Evolutionary conservation across 2,113 vertebrate species (phyloP).

Genomic region (Lampris megalopsis): DNA sequence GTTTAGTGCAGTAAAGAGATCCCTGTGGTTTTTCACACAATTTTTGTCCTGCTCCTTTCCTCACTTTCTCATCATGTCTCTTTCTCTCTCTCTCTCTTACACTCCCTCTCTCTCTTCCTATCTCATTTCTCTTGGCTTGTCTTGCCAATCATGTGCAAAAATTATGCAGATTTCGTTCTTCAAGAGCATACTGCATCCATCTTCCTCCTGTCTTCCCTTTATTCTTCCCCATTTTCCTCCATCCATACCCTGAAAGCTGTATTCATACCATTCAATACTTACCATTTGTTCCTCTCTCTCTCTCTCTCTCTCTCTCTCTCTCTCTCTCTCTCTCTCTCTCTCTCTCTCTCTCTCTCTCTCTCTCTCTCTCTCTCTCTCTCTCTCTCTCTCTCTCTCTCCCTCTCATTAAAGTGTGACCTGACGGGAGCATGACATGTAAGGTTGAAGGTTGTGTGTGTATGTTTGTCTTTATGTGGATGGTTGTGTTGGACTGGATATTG

Average conservation of each 20-base stretch:
- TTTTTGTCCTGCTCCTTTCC: conserved; percentile 11
- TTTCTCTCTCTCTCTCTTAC: background rate
- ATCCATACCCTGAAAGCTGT: conserved; percentile 29
- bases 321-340: background rate
- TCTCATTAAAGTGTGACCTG: conserved; percentile 69
- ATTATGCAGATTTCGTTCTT: conserved; percentile 76
- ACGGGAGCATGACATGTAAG: conserved; percentile 55
- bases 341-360: conserved; percentile 10
- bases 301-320: too few species aligned
- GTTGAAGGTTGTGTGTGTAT: conserved; percentile 33
- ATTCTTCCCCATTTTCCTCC: conserved; percentile 4
- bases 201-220: background rate
- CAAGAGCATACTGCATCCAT: conserved; percentile 69
- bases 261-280: conserved; percentile 34
- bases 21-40: conserved; percentile 58
- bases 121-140: conserved; percentile 52
- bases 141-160: conserved; percentile 79
- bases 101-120: conserved; percentile 44
- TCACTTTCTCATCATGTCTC: conserved; percentile 29
- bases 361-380: conserved; percentile 5
- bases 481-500: conserved; percentile 15
- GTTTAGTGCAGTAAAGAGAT: conserved; percentile 29
- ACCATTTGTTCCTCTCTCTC: background rate
- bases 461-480: conserved; percentile 3
- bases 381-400: conserved; percentile 22